Percentiles rank a stretch among this genome's conserved stretches.
phyloP scores from a whole-genome alignment of 2,113 vertebrate genomes.

The Murina feae region DNA sequence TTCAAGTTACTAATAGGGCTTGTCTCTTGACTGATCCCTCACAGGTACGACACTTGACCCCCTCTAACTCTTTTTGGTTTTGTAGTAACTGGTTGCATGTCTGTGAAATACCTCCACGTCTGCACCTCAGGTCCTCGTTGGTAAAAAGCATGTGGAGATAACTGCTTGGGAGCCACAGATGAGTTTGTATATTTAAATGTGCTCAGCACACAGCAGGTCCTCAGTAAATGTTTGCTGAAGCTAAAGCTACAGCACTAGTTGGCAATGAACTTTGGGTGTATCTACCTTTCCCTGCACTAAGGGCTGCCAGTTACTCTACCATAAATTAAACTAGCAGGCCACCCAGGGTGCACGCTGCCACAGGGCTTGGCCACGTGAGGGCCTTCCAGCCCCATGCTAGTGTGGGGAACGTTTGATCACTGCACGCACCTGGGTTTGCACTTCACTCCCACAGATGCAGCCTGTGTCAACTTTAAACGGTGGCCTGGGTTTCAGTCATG shows the following conservation, averaged over 20 bases:
- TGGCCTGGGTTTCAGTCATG: background rate
- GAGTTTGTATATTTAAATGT: background rate
- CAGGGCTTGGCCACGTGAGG: background rate
- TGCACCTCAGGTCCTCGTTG: background rate
- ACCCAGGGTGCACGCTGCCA: too few species aligned
- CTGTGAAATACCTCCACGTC: background rate
- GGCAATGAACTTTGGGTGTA: background rate
- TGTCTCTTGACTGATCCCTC: background rate
- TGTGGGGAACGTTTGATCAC: background rate
- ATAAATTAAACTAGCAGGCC: background rate
- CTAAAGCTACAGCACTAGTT: background rate
- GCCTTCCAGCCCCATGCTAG: background rate
- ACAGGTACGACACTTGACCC: accelerated
- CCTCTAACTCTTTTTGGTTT: background rate
- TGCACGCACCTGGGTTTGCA: background rate
- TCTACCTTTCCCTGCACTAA: background rate
- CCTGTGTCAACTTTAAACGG: background rate
- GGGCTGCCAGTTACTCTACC: background rate
- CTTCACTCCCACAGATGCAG: background rate
- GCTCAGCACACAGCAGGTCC: background rate
- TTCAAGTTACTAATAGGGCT: background rate
- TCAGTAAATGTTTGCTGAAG: background rate
- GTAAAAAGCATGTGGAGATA: background rate
- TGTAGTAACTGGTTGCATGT: background rate
- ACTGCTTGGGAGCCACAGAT: background rate